Conservation (phyloP, 2,113 vertebrate genomes). For the Mohoua ochrocephala region DNA sequence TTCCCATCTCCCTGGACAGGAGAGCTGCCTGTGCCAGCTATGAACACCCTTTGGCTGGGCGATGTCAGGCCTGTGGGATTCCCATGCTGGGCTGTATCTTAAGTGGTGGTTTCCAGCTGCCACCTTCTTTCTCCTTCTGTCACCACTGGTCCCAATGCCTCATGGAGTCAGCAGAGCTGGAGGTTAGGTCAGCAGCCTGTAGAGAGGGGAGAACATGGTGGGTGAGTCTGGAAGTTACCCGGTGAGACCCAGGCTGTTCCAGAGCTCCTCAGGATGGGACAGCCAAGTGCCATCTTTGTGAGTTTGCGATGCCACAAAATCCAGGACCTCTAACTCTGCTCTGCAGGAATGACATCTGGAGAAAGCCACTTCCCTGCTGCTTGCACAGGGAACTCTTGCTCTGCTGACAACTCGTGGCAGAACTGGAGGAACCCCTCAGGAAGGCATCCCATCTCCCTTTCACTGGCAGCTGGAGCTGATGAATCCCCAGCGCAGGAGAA, state of each 20-base stretch:
- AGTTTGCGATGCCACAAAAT: neutral
- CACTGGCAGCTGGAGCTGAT: neutral
- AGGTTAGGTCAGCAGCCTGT: neutral
- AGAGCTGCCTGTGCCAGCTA: neutral
- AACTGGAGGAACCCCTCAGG: neutral
- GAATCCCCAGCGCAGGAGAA: neutral
- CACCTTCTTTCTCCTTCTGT: neutral
- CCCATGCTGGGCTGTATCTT: neutral
- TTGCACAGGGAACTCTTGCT: neutral
- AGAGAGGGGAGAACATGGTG: neutral
- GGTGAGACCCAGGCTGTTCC: neutral
- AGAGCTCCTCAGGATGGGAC: neutral
- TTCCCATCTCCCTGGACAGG: neutral
- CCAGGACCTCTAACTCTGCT: neutral
- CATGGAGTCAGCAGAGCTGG: neutral
- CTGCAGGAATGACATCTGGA: neutral
- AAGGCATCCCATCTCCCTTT: neutral
- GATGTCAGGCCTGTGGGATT: neutral
- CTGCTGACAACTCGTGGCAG: neutral
- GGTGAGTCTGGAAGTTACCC: neutral
- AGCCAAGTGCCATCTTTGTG: neutral
- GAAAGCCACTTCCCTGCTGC: neutral
- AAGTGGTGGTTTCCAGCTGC: neutral
- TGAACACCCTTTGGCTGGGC: neutral
- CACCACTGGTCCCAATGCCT: accelerated